phyloP scores from a whole-genome alignment of 2,113 vertebrate genomes.

The Dipodomys stephensi region DNA sequence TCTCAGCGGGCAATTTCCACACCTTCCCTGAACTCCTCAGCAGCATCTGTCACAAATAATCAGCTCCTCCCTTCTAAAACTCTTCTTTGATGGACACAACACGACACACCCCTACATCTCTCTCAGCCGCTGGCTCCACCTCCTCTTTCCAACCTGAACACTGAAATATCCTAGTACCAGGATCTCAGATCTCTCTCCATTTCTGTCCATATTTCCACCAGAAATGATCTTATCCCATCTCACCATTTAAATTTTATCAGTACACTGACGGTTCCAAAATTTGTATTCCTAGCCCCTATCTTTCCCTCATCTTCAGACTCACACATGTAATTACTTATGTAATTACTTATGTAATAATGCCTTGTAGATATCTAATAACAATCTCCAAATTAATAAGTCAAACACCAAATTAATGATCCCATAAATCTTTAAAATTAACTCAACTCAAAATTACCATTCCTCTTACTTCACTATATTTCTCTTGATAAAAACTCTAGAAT shows the following conservation, averaged over 20 bases:
- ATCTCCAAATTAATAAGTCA: slow-evolving; percentile 3
- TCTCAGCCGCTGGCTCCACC: neutral
- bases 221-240: neutral
- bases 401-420: slow-evolving; percentile 12
- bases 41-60: neutral
- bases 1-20: neutral
- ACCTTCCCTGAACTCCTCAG: neutral
- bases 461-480: neutral
- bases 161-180: neutral
- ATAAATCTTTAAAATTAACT: neutral
- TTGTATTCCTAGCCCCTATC: neutral
- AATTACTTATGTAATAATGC: neutral
- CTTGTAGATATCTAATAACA: neutral
- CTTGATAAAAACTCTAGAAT: neutral
- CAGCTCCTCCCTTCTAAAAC: no score
- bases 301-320: slow-evolving; percentile 6
- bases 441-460: neutral
- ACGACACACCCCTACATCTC: neutral
- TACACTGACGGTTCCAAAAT: neutral
- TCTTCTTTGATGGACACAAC: neutral
- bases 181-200: neutral
- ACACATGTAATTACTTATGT: neutral
- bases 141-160: neutral
- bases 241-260: neutral
- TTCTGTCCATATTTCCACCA: neutral